A percentile compares a stretch with the other conserved stretches of the same genome.
Evolutionary conservation across 2,797 vertebrate species (phyloP).

Genomic region (Neosilurus mollespiculum): DNA sequence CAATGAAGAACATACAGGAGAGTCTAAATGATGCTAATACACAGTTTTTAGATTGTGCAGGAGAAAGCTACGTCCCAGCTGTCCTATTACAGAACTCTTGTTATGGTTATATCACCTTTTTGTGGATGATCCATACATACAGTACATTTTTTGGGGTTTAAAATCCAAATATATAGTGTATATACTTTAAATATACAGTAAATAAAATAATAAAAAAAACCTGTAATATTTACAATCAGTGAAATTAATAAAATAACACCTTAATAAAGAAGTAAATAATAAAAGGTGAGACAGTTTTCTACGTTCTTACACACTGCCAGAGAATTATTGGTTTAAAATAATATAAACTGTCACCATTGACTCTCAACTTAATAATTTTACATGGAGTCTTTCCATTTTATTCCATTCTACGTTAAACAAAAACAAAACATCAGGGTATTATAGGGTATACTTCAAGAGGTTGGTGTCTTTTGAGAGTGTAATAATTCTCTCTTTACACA

Average conservation of each 20-base stretch:
- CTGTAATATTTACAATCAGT: not conserved
- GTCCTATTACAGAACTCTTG: not conserved
- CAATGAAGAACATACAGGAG: not conserved
- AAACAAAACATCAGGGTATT: not conserved
- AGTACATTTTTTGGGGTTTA: not conserved
- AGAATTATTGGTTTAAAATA: not conserved
- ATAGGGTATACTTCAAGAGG: not conserved
- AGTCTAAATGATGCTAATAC: not conserved
- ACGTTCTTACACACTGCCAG: not conserved
- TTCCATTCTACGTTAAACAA: not conserved
- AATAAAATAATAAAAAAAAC: too few relatives aligned
- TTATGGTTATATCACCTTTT: not conserved
- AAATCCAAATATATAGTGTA: not conserved
- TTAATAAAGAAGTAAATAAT: not conserved
- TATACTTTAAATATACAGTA: not conserved
- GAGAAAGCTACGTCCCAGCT: not conserved
- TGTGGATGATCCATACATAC: not conserved
- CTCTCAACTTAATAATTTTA: not conserved
- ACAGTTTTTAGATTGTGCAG: not conserved
- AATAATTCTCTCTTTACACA: slow-evolving; percentile 11
- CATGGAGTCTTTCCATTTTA: not conserved
- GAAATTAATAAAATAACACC: not conserved
- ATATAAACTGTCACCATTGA: not conserved
- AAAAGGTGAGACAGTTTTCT: not conserved
- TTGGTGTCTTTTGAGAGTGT: not conserved